These are phyloP conservation scores for Aproaerema taeniolella DNA, from an alignment of 2,888 invertebrate species.

Conservation along the genomic window DNA sequence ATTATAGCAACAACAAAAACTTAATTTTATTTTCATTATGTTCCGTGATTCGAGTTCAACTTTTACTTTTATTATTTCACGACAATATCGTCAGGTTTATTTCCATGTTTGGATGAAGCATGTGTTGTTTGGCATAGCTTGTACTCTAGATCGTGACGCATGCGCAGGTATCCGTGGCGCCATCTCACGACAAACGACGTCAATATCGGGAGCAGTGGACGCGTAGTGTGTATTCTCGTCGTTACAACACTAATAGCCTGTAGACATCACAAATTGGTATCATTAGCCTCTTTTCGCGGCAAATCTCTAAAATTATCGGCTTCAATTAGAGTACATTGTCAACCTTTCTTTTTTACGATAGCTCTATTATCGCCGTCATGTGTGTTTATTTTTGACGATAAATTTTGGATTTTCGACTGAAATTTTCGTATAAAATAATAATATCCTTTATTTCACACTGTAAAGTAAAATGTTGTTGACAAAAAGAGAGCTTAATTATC, in stretches of 20 bases:
- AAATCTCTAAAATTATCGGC: slow-evolving; percentile 41
- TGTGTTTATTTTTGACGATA: slow-evolving; percentile 30
- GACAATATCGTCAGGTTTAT: too few relatives aligned
- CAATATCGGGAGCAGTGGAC: slow-evolving; percentile 50
- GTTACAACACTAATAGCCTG: slow-evolving; percentile 28
- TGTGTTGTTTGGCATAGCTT: slow-evolving; percentile 2
- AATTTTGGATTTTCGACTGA: slow-evolving; percentile 30
- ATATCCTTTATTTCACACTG: too few relatives aligned
- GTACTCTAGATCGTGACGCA: slow-evolving; percentile 40
- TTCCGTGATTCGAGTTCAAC: too few relatives aligned
- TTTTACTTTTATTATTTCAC: too few relatives aligned
- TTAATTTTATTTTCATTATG: slow-evolving; percentile 11
- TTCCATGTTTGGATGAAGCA: slow-evolving; percentile 1
- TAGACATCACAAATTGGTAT: slow-evolving; percentile 50
- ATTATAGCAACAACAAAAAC: too few relatives aligned
- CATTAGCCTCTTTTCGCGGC: slow-evolving; percentile 43
- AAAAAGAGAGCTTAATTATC: too few relatives aligned
- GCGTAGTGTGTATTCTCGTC: slow-evolving; percentile 28
- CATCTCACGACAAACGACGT: slow-evolving; percentile 55
- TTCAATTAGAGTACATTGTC: slow-evolving; percentile 41
- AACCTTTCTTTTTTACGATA: slow-evolving; percentile 24
- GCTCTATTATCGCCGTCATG: slow-evolving; percentile 13
- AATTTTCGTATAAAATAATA: too few relatives aligned
- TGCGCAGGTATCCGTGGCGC: slow-evolving; percentile 41
- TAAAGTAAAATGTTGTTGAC: too few relatives aligned